Base-by-base conservation (phyloP, 2,113 vertebrate species). In the Mobula hypostoma region DNA sequence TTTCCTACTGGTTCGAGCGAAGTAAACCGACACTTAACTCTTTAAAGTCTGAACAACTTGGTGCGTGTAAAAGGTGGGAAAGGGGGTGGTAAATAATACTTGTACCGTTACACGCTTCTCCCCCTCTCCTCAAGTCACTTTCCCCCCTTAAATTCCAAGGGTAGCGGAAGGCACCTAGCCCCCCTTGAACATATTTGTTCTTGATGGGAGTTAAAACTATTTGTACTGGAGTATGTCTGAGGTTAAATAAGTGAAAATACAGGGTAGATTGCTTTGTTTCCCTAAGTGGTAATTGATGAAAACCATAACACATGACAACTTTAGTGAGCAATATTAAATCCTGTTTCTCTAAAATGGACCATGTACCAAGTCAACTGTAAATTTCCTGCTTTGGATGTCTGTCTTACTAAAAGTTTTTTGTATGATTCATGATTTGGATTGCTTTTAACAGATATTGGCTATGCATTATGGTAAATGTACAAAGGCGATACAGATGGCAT, bases 401-500 rank as follows among this genome's bases (percentile, higher is more conserved):
- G 98, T 98, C 98, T 98, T 97, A 98, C 98, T 99, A 98, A 98
- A 99, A 99, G 98, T 99, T 98, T 98, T 97, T 97, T 96, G 97
- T 98, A 98, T 99, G 98, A 99, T 99, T 99, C 98, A 99, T 99
- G 98, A 98, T 98, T 99, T 97, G 97, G 97, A 98, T 98, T 98
- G 98, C 99, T 99, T 99, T 99, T 99, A 99, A 98, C 98, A 98
- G 98, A 98, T 99, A 99, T 99, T 98, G 98, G 98, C 98, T 98
- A 98, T 98, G 98, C 98, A 98, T 98, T 98, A 98, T 97, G 97
- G 98, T 98, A 98, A 99, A 99, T 99, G 98, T 99, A 99, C 98
- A 99, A 93, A 99, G 99, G 99, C 99, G 99, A 99, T 99, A 98
- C 98, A 99, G 98, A 99, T 99, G 98, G 98, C 98, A 99, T 99